Percentiles rank a stretch among this genome's conserved stretches.
These are phyloP conservation scores for Tetragonisca angustula DNA, from an alignment of 2,888 invertebrate genomes.

Conservation along the genomic window DNA sequence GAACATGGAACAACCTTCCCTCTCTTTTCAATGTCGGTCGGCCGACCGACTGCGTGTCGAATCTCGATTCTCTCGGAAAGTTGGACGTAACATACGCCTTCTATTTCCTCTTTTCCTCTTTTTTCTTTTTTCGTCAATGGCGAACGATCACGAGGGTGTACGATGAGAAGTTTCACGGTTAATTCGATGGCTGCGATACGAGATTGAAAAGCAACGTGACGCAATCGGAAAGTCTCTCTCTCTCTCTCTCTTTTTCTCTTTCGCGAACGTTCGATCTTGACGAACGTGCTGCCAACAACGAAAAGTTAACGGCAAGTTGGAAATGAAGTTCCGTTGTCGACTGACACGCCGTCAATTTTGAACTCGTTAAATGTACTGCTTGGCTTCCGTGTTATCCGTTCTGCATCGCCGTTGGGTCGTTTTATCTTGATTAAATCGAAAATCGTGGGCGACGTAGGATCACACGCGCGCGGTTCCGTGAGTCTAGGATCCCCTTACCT, in stretches of 20 bases:
- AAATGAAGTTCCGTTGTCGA: constrained; percentile 48
- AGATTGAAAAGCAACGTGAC: background rate
- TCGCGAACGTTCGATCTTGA: background rate
- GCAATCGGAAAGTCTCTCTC: background rate
- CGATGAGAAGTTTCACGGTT: background rate
- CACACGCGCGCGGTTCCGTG: too few relatives aligned
- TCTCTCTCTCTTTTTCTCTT: too few relatives aligned
- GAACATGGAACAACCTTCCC: constrained; percentile 1
- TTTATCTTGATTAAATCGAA: constrained; percentile 65
- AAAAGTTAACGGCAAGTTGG: constrained; percentile 32
- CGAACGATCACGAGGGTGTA: background rate
- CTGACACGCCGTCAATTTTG: constrained; percentile 41
- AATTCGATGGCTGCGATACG: background rate
- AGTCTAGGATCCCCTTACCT: background rate
- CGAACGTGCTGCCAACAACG: constrained; percentile 1
- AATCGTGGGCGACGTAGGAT: constrained; percentile 43
- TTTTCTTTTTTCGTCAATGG: background rate
- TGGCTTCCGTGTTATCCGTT: constrained; percentile 60
- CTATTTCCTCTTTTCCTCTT: background rate
- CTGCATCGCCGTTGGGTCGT: constrained; percentile 57
- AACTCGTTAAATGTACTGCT: constrained; percentile 42
- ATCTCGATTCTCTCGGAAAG: background rate
- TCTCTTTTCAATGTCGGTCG: constrained; percentile 33
- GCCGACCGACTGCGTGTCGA: background rate
- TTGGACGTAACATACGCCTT: too few relatives aligned